phyloP scores from a whole-genome alignment of 2,888 invertebrate species.

The Lasioglossum malachurum region DNA sequence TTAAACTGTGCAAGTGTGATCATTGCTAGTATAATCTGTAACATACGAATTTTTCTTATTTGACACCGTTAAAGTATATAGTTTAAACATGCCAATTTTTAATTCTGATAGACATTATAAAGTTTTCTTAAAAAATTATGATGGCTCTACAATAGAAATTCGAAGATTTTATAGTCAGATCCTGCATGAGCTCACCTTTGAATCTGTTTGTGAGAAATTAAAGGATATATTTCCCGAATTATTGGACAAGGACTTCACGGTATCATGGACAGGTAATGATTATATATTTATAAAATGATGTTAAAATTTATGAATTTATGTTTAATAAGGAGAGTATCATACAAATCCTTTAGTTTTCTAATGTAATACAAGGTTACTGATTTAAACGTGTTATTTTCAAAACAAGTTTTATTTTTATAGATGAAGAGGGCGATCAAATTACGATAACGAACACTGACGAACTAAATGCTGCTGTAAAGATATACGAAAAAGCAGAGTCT shows the following conservation, averaged over 20 bases:
- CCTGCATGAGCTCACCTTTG: constrained; percentile 81
- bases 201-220: constrained; percentile 87
- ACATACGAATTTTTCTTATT: not conserved
- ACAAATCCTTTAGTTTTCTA: not conserved
- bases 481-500: fast-evolving
- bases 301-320: not conserved
- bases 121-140: constrained; percentile 84
- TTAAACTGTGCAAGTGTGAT: not conserved
- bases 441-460: constrained; percentile 89
- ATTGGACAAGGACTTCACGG: constrained; percentile 84
- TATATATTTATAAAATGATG: not conserved
- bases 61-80: not conserved
- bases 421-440: constrained; percentile 89
- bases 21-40: not conserved
- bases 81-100: not conserved
- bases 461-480: not conserved
- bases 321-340: not conserved
- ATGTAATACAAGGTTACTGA: not conserved
- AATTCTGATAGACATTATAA: constrained; percentile 80
- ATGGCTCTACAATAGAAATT: constrained; percentile 85
- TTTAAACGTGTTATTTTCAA: not conserved
- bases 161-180: constrained; percentile 87
- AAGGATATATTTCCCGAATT: constrained; percentile 87
- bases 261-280: constrained; percentile 89
- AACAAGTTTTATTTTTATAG: constrained; percentile 80